These are phyloP conservation scores for Melitaea athalia DNA, from an alignment of 2,888 invertebrate species.

Conservation along the genomic window DNA sequence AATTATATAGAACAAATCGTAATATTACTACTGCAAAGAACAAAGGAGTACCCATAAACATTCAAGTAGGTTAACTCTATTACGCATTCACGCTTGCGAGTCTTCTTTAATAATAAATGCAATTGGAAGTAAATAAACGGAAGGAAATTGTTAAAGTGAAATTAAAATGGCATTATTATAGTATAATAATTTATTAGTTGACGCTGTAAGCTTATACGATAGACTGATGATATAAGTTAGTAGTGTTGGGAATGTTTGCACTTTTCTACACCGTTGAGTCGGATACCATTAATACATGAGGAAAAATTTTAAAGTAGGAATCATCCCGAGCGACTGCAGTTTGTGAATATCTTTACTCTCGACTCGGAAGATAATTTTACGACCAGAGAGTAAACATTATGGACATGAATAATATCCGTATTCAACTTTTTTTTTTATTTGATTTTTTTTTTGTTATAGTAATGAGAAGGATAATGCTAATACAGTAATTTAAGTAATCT, in stretches of 20 bases:
- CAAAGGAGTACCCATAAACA: too few relatives aligned
- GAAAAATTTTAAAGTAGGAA: slow-evolving; percentile 71
- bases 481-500: not conserved
- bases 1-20: too few relatives aligned
- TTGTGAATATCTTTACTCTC: slow-evolving; percentile 44
- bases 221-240: slow-evolving; percentile 50
- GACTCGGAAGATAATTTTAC: slow-evolving; percentile 38
- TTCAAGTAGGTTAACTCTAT: too few relatives aligned
- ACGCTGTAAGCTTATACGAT: slow-evolving; percentile 45
- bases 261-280: slow-evolving; percentile 75
- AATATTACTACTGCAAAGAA: too few relatives aligned
- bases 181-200: not conserved
- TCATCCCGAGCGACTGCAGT: slow-evolving; percentile 55
- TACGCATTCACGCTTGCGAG: too few relatives aligned
- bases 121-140: not conserved
- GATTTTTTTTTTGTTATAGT: not conserved
- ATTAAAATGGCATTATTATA: too few relatives aligned
- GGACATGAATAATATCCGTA: slow-evolving; percentile 2
- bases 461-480: not conserved
- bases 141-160: not conserved
- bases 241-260: slow-evolving; percentile 70
- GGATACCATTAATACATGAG: slow-evolving; percentile 67
- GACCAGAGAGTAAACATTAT: slow-evolving; percentile 25
- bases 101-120: too few relatives aligned
- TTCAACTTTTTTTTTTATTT: not conserved